A percentile compares a stretch with the other conserved stretches of the same genome.
Evolutionary conservation across 2,888 invertebrate genomes (phyloP).

Genomic region (Lasioglossum leucozonium): DNA sequence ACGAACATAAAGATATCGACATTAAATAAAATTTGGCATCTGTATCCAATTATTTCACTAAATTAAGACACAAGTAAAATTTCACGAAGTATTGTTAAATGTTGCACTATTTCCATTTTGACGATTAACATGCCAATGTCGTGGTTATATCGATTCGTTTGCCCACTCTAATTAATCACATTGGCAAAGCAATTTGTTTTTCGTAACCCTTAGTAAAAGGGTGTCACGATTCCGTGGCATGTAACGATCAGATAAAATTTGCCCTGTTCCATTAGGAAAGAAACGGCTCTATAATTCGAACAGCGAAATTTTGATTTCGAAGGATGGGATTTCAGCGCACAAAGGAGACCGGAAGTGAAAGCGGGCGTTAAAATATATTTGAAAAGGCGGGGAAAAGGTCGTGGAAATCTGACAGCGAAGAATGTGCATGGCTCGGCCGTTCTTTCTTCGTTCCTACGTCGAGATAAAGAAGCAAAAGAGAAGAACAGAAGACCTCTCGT

Average conservation of each 20-base stretch:
- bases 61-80: background rate
- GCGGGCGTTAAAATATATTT: slow-evolving; percentile 45
- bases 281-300: background rate
- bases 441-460: slow-evolving; percentile 62
- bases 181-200: background rate
- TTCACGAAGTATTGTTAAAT: background rate
- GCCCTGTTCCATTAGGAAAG: background rate
- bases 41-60: background rate
- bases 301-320: background rate
- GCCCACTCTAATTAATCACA: slow-evolving; percentile 52
- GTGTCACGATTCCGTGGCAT: slow-evolving; percentile 35
- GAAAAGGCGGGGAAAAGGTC: slow-evolving; percentile 61
- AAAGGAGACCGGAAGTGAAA: slow-evolving; percentile 30
- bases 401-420: slow-evolving; percentile 60
- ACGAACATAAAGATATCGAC: background rate
- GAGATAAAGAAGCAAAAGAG: slow-evolving; percentile 65
- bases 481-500: slow-evolving; percentile 64
- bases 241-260: slow-evolving; percentile 55
- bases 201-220: slow-evolving; percentile 21
- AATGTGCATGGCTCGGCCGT: slow-evolving; percentile 54
- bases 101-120: background rate
- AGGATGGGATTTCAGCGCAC: slow-evolving; percentile 9
- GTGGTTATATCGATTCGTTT: background rate
- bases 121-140: background rate
- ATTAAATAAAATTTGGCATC: background rate